phyloP scores from a whole-genome alignment of 1,140 invertebrate genomes.

The Bombus cullumanus region DNA sequence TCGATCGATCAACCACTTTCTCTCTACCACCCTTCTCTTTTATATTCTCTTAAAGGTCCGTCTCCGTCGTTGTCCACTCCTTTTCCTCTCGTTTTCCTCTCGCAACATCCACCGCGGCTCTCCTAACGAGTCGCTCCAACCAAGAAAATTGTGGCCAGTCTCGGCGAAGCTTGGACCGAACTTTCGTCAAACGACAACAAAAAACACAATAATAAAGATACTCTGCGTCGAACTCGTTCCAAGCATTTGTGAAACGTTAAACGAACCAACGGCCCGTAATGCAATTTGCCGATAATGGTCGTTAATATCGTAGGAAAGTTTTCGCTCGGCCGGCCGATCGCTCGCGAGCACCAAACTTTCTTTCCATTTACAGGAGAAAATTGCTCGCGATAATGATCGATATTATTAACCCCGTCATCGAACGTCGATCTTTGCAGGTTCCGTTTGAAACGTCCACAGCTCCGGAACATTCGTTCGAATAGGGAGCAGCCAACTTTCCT shows the following conservation, averaged over 20 bases:
- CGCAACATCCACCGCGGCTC: no score
- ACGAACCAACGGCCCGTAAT: slow-evolving; percentile 17
- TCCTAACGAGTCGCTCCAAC: background rate
- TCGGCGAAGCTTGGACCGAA: background rate
- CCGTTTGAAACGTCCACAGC: background rate
- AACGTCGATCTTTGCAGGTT: background rate
- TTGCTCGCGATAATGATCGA: slow-evolving; percentile 5
- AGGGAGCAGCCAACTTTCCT: background rate
- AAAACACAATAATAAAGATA: background rate
- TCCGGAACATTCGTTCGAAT: background rate
- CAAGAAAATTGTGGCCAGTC: background rate
- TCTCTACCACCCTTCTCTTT: no score
- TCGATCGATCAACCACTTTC: no score
- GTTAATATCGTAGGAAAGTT: slow-evolving; percentile 27
- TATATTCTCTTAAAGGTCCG: no score
- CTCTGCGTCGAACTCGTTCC: background rate
- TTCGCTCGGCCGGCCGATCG: background rate
- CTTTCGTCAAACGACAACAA: background rate
- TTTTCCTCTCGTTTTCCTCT: background rate
- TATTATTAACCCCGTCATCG: background rate
- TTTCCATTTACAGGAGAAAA: background rate
- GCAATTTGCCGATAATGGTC: slow-evolving; percentile 33
- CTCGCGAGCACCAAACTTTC: background rate
- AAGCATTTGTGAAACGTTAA: slow-evolving; percentile 1
- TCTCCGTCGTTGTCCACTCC: no score